Percentiles rank a stretch among this genome's conserved stretches.
phyloP scores from a whole-genome alignment of 2,888 invertebrate species.

The Micoletzkya japonica region DNA sequence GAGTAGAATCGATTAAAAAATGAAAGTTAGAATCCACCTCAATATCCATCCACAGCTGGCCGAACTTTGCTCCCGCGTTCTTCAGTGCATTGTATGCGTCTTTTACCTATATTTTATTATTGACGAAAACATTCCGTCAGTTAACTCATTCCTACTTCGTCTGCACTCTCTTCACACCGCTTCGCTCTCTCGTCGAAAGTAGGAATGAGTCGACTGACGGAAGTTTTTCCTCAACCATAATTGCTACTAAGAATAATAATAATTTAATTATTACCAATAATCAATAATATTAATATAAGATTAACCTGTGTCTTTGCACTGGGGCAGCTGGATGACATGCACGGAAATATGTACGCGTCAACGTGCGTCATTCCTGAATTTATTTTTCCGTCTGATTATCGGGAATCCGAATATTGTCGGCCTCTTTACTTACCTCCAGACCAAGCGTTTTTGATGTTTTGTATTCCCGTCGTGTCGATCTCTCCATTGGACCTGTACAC shows the following conservation, averaged over 20 bases:
- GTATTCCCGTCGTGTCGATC: slow-evolving; percentile 32
- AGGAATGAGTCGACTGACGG: no score
- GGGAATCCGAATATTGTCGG: neutral
- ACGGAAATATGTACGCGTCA: slow-evolving; percentile 43
- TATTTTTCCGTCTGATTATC: neutral
- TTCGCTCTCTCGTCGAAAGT: no score
- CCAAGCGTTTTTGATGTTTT: slow-evolving; percentile 36
- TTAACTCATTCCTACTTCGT: no score
- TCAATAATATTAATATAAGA: neutral
- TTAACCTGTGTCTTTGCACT: slow-evolving; percentile 28
- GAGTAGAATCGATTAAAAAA: neutral
- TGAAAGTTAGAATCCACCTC: slow-evolving; percentile 23
- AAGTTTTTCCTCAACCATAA: no score
- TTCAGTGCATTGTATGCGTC: slow-evolving; percentile 26
- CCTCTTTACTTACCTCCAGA: slow-evolving; percentile 24
- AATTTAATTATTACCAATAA: neutral
- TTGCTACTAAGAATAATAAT: no score
- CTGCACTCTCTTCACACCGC: no score
- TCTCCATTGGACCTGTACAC: slow-evolving; percentile 32
- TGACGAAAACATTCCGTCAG: no score
- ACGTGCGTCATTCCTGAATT: slow-evolving; percentile 30
- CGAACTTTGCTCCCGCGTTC: slow-evolving; percentile 34
- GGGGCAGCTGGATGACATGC: slow-evolving; percentile 32
- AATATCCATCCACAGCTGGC: slow-evolving; percentile 42
- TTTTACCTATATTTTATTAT: slow-evolving; percentile 11